phyloP scores from a whole-genome alignment of 2,113 vertebrate species.

The Alethe castanea region DNA sequence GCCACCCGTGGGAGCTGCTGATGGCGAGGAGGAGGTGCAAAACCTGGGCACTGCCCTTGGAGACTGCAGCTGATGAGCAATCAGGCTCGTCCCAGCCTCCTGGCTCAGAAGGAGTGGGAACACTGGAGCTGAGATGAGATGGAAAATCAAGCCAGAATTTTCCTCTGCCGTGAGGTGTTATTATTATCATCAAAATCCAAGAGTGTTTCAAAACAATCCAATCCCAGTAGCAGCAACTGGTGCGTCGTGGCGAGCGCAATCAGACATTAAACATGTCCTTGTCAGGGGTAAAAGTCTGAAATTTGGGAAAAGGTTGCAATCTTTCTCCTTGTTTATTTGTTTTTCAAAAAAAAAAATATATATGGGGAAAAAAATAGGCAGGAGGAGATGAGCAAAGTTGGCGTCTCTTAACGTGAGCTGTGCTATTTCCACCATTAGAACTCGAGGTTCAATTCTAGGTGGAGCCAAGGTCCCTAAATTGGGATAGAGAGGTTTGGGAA shows the following conservation, averaged over 20 bases:
- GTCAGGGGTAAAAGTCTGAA: not conserved
- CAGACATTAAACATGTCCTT: not conserved
- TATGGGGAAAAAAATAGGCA: accelerated
- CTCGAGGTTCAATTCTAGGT: accelerated
- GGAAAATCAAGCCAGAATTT: constrained; percentile 40
- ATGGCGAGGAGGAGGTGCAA: not conserved
- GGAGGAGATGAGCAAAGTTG: not conserved
- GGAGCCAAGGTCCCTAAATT: accelerated
- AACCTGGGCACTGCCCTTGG: not conserved
- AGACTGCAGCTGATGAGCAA: constrained; percentile 29
- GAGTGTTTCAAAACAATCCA: constrained; percentile 58
- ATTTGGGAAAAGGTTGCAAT: not conserved
- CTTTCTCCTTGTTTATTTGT: not conserved
- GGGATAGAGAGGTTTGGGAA: not conserved
- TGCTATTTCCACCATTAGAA: not conserved
- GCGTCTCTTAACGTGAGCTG: not conserved
- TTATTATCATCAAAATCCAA: constrained; percentile 43
- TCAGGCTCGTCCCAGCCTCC: not conserved
- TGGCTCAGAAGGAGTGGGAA: not conserved
- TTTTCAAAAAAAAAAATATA: not conserved
- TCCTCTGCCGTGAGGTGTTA: not conserved
- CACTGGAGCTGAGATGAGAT: not conserved
- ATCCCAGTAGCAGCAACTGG: not conserved
- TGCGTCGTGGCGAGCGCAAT: accelerated
- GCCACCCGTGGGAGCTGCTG: not conserved